phyloP scores from a whole-genome alignment of 2,888 invertebrate genomes.

The Macaria liturata region DNA sequence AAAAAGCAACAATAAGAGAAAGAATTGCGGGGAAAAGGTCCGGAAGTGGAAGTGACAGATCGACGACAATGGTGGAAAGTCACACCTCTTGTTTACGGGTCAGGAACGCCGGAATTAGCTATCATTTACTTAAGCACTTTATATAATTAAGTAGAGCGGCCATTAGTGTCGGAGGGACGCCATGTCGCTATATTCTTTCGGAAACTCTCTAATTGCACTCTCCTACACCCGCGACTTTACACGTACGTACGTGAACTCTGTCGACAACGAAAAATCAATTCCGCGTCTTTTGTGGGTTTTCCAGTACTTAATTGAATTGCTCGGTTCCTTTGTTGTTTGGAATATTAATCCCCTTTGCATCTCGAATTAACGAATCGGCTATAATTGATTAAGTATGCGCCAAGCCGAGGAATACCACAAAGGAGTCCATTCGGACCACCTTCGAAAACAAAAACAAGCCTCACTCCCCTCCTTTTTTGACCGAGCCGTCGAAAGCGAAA shows the following conservation, averaged over 20 bases:
- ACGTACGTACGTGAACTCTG: constrained; percentile 13
- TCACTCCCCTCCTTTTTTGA: constrained; percentile 69
- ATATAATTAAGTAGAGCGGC: constrained; percentile 78
- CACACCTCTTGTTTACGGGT: constrained; percentile 81
- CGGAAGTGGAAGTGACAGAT: constrained; percentile 82
- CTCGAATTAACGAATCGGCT: constrained; percentile 78
- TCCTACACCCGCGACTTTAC: constrained; percentile 45
- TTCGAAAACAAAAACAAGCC: constrained; percentile 72
- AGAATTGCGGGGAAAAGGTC: constrained; percentile 66
- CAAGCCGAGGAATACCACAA: constrained; percentile 67
- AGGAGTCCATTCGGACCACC: constrained; percentile 69
- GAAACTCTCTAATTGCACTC: constrained; percentile 61
- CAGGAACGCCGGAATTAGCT: constrained; percentile 70
- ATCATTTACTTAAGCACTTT: constrained; percentile 82
- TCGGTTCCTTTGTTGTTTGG: constrained; percentile 38
- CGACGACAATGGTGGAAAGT: constrained; percentile 79
- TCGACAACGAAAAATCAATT: neutral
- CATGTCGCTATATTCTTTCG: constrained; percentile 70
- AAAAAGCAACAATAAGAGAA: constrained; percentile 77
- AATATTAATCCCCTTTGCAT: constrained; percentile 62
- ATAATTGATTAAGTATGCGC: constrained; percentile 80
- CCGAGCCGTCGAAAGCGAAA: constrained; percentile 72
- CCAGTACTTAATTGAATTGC: constrained; percentile 13
- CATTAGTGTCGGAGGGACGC: constrained; percentile 71
- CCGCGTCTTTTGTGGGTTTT: constrained; percentile 8